Evolutionary conservation across 2,888 invertebrate genomes (phyloP).

Genomic region (Cephus rjabovi): DNA sequence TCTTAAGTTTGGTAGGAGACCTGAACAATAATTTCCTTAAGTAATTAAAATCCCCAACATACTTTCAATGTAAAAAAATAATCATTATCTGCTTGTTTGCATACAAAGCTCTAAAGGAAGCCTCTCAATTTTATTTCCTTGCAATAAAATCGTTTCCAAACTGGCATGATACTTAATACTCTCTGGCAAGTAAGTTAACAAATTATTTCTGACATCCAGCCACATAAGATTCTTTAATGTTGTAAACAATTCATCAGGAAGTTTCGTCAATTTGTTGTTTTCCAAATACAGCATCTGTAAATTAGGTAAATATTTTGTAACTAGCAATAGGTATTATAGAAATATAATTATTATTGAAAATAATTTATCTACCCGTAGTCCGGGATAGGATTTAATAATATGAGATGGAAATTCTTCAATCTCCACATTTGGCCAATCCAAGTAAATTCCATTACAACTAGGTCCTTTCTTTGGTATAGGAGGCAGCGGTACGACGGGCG

Average conservation of each 20-base stretch:
- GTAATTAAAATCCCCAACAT: background rate
- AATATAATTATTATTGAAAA: background rate
- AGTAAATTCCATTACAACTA: conserved; percentile 39
- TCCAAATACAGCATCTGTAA: conserved; percentile 69
- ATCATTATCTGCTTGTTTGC: conserved; percentile 15
- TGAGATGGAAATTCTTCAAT: conserved; percentile 41
- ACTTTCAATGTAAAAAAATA: background rate
- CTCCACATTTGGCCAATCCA: conserved; percentile 37
- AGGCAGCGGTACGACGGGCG: conserved; percentile 13
- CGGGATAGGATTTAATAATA: conserved; percentile 33
- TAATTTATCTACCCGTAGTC: conserved; percentile 37
- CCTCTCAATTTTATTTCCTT: conserved; percentile 72
- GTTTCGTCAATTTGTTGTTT: conserved; percentile 69
- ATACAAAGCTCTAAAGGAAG: conserved; percentile 75
- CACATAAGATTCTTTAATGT: conserved; percentile 71
- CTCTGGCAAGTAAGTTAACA: conserved; percentile 69
- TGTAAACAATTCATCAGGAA: conserved; percentile 73
- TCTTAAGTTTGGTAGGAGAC: conserved; percentile 71
- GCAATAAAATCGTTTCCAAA: conserved; percentile 74
- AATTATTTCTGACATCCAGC: conserved; percentile 76
- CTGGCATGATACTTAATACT: conserved; percentile 71
- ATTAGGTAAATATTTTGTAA: background rate
- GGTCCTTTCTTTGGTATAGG: conserved; percentile 31
- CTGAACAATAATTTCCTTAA: conserved; percentile 45
- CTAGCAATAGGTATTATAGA: background rate